phyloP scores from a whole-genome alignment of 2,797 vertebrate genomes.

The Somateria mollissima region DNA sequence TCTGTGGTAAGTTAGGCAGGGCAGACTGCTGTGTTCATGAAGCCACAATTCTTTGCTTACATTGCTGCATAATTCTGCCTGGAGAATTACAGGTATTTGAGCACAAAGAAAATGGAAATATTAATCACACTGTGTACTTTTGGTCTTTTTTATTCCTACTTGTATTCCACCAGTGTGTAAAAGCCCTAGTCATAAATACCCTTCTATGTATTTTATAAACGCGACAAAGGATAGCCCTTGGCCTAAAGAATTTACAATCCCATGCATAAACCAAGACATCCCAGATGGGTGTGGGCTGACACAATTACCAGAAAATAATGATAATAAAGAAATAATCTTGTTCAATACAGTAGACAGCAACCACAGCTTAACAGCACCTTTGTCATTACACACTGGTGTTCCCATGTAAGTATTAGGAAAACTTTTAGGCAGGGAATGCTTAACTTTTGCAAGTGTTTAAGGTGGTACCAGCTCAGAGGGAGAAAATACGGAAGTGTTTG shows the following conservation, averaged over 20 bases:
- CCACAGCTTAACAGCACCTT: not conserved
- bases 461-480: not conserved
- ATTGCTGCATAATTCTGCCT: constrained; percentile 30
- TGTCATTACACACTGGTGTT: not conserved
- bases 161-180: not conserved
- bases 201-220: not conserved
- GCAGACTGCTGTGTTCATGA: not conserved
- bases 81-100: constrained; percentile 1
- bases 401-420: not conserved
- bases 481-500: not conserved
- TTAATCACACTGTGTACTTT: not conserved
- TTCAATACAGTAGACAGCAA: not conserved
- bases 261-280: not conserved
- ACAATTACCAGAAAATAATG: not conserved
- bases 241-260: not conserved
- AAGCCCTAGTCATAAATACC: not conserved
- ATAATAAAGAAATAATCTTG: not conserved
- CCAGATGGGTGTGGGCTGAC: not conserved
- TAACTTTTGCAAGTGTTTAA: not conserved
- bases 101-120: not conserved
- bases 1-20: not conserved
- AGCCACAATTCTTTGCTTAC: not conserved
- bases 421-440: not conserved
- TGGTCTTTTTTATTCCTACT: not conserved
- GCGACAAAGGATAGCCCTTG: not conserved